These are phyloP conservation scores for Connochaetes taurinus DNA, from an alignment of 2,113 vertebrate species.

Conservation along the genomic window DNA sequence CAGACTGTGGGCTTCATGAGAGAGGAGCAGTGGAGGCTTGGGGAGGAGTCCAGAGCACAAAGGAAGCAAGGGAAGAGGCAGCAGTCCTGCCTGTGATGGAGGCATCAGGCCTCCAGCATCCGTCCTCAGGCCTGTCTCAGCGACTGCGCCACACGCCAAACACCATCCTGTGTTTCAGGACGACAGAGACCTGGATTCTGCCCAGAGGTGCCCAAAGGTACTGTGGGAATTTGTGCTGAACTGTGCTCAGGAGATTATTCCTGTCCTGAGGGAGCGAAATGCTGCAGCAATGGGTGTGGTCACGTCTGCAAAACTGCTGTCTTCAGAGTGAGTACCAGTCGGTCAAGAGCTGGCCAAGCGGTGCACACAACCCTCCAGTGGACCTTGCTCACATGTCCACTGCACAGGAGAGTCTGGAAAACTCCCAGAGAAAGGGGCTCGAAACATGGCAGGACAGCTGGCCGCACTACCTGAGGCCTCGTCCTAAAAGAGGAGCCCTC, in stretches of 20 bases:
- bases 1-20: too few species aligned
- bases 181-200: background rate
- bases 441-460: background rate
- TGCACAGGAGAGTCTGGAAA: background rate
- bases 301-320: fast-evolving
- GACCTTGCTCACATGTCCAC: background rate
- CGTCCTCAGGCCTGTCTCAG: background rate
- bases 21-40: background rate
- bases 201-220: fast-evolving
- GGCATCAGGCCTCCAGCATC: background rate
- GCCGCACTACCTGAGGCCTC: background rate
- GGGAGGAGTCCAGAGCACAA: background rate
- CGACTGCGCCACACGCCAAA: background rate
- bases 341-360: background rate
- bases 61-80: background rate
- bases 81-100: background rate
- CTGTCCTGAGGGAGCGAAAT: fast-evolving
- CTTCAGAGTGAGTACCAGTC: background rate
- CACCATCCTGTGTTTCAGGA: background rate
- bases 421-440: background rate
- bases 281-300: constrained; percentile 1
- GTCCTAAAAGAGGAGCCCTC: background rate
- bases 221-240: fast-evolving
- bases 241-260: fast-evolving
- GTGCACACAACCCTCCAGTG: background rate